phyloP scores from a whole-genome alignment of 1,140 invertebrate genomes.

The Paracyclopina nana region DNA sequence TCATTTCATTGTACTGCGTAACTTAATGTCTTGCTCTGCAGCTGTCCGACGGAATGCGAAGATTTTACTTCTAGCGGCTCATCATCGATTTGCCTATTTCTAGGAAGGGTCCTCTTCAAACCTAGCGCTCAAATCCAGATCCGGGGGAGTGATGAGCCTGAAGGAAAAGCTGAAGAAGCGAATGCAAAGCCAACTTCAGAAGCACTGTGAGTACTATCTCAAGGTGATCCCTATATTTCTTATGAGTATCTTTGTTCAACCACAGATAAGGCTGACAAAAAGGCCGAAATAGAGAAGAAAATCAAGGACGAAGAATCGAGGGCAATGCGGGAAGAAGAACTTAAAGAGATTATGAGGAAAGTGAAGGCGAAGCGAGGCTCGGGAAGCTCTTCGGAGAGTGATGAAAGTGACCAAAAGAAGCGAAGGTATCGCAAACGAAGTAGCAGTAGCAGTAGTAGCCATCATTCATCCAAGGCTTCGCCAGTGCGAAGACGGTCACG shows the following conservation, averaged over 20 bases:
- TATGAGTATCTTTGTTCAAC: background rate
- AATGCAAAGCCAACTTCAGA: background rate
- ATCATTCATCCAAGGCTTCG: too few species aligned
- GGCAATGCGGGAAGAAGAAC: background rate
- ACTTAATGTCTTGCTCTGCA: background rate
- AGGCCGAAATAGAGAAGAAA: background rate
- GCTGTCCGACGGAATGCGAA: background rate
- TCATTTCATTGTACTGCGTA: background rate
- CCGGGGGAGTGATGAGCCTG: too few species aligned
- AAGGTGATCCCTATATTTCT: background rate
- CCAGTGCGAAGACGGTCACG: too few species aligned
- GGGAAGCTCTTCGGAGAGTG: too few species aligned
- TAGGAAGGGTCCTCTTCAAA: background rate
- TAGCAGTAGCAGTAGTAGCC: too few species aligned
- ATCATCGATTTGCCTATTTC: too few species aligned
- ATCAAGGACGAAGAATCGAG: background rate
- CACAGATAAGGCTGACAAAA: background rate
- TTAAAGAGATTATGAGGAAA: too few species aligned
- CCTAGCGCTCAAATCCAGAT: background rate
- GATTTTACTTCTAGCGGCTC: too few species aligned
- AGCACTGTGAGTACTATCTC: background rate
- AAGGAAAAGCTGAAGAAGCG: conserved; percentile 2
- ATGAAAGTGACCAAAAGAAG: too few species aligned
- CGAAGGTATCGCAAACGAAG: too few species aligned
- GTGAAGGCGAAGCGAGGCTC: too few species aligned